phyloP scores from a whole-genome alignment of 2,888 invertebrate species.

The Epicampocera succincta region DNA sequence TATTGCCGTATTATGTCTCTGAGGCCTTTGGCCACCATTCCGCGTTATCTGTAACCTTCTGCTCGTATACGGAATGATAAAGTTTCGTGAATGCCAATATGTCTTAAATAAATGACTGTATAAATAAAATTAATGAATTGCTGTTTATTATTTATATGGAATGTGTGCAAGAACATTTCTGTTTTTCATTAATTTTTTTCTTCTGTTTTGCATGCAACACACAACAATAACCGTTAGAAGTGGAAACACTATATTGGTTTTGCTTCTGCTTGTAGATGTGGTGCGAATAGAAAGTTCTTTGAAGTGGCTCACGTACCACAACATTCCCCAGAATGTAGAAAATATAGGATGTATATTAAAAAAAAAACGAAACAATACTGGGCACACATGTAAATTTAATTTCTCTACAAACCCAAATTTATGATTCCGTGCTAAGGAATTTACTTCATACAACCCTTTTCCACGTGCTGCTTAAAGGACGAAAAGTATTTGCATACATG shows the following conservation, averaged over 20 bases:
- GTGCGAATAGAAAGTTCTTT: neutral
- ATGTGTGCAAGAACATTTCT: neutral
- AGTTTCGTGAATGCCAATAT: neutral
- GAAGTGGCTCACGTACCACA: neutral
- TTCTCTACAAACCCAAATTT: constrained; percentile 28
- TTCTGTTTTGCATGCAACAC: neutral
- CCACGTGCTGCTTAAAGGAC: too few species aligned
- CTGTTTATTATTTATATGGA: constrained; percentile 24
- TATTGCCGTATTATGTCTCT: too few species aligned
- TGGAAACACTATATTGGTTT: constrained; percentile 2
- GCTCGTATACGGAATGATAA: too few species aligned
- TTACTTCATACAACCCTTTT: too few species aligned
- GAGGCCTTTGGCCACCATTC: too few species aligned
- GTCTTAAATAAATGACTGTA: constrained; percentile 7
- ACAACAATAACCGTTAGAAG: constrained; percentile 42
- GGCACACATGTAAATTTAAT: constrained; percentile 60
- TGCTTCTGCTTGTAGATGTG: neutral
- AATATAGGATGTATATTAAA: constrained; percentile 21
- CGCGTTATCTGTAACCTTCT: too few species aligned
- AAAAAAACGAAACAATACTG: constrained; percentile 3
- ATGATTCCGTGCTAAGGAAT: neutral
- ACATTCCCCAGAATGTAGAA: too few species aligned
- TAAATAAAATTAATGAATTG: constrained; percentile 37
- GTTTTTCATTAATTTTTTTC: neutral
- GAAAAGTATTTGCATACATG: neutral